Evolutionary conservation across 92 coral and sea anemone species (phyloP), one percentile per base, ranked within the genome.

Genomic region (Epizoanthus stellaris): DNA sequence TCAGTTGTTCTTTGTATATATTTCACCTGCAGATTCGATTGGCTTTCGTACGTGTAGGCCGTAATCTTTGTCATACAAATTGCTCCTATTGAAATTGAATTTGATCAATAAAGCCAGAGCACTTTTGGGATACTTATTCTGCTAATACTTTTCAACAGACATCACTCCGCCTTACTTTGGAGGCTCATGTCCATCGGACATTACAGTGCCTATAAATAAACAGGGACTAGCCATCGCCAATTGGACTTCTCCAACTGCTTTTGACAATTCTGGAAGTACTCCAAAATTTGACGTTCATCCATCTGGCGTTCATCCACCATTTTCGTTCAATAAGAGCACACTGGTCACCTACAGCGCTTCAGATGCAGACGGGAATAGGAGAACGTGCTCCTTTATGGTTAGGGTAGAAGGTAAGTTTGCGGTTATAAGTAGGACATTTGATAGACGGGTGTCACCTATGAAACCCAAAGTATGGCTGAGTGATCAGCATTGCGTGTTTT

Each of bases 141-240:
- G 40, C 9, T 65, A 13, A 0, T 0, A 7, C 10, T 65, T 9
- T 9, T 8, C 30, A 21, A 25, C 70, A 65, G 70, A 65, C 42
- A 15, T 62, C 42, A 75, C 90, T 0, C 65, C 88, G 3, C 93
- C 93, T 5, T 66, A 60, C 1, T 87, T 90, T 10, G 36, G 34
- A 15, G 77, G 72, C 70, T 82, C 91, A 30, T 90, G 93, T 67
- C 93, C 93, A 5, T 75, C 65, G 5, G 90, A 90, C 43, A 90
- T 90, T 63, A 71, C 86, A 7, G 77, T 79, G 64, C 77, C 85
- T 36, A 63, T 87, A 4, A 68, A 76, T n/a, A 38, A 23, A 8
- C 69, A 86, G 12, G 67, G 89, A 6, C 23, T 57, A 30, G 83
- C 88, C 25, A 38, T 52, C 12, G 91, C 80, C 36, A 90, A 90